phyloP scores from a whole-genome alignment of 1,140 invertebrate species.

The Batillaria attramentaria region DNA sequence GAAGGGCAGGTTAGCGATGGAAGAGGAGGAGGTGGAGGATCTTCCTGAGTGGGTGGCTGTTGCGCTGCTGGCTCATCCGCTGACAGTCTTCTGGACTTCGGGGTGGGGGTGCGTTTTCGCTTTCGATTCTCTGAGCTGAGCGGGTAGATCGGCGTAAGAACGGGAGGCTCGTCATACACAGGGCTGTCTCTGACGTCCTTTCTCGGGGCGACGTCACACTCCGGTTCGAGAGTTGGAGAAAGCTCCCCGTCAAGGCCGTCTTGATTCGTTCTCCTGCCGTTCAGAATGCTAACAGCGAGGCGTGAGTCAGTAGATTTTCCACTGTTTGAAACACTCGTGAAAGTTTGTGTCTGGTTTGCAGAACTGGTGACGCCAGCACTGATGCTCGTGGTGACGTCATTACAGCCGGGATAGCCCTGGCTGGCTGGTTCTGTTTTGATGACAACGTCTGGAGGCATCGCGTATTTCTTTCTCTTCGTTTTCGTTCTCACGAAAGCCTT shows the following conservation, averaged over 20 bases:
- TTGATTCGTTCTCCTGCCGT: no score
- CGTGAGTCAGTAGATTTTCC: no score
- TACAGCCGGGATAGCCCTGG: conserved; percentile 1
- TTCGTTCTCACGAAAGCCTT: neutral
- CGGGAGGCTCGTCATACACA: conserved; percentile 20
- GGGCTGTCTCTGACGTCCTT: neutral
- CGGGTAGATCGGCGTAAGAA: conserved; percentile 12
- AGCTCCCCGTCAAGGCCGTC: no score
- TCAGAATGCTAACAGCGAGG: no score
- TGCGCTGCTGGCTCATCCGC: neutral
- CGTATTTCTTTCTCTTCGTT: conserved; percentile 20
- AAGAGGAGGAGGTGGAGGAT: neutral
- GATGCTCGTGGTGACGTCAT: neutral
- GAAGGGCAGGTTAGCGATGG: neutral
- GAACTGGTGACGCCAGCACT: neutral
- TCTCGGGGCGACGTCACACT: neutral
- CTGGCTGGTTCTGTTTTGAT: conserved; percentile 38
- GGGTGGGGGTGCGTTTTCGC: neutral
- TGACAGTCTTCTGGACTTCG: neutral
- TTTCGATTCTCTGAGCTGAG: no score
- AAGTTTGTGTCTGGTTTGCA: no score
- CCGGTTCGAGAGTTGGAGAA: no score
- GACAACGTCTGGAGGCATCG: conserved; percentile 34
- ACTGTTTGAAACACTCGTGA: no score
- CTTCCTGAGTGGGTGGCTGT: no score